Conservation (phyloP, 2,797 vertebrate genomes). For the Characodon lateralis region DNA sequence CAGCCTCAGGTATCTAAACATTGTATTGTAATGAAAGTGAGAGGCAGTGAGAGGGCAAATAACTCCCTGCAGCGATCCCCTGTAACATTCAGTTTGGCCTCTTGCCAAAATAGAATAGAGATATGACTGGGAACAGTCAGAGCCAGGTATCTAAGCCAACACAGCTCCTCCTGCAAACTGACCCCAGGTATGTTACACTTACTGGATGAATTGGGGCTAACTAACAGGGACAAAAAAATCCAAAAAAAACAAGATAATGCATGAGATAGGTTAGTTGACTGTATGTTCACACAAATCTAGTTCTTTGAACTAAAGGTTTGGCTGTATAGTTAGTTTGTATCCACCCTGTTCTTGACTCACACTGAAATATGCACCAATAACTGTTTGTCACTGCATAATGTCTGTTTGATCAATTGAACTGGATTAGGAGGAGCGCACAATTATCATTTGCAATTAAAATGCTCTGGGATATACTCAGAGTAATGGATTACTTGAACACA, state of each 20-base stretch:
- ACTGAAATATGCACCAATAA: background rate
- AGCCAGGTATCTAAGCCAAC: background rate
- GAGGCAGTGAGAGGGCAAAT: background rate
- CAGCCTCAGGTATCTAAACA: background rate
- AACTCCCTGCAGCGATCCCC: background rate
- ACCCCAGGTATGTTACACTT: background rate
- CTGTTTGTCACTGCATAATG: background rate
- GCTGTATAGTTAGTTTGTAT: background rate
- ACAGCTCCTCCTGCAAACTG: background rate
- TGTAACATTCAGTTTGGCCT: background rate
- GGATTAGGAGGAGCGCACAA: background rate
- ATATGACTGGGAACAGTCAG: background rate
- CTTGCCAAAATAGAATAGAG: background rate
- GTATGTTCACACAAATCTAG: background rate
- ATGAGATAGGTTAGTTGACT: background rate
- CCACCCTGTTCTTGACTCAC: conserved; percentile 1
- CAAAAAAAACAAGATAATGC: background rate
- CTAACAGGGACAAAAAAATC: background rate
- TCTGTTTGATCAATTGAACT: background rate
- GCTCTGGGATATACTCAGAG: background rate
- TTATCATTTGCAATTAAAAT: background rate
- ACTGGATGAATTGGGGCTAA: background rate
- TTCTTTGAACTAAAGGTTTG: background rate
- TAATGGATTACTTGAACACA: background rate
- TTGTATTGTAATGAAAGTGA: background rate